Conservation (phyloP, 2,888 invertebrate genomes). For the Acronicta leporina region DNA sequence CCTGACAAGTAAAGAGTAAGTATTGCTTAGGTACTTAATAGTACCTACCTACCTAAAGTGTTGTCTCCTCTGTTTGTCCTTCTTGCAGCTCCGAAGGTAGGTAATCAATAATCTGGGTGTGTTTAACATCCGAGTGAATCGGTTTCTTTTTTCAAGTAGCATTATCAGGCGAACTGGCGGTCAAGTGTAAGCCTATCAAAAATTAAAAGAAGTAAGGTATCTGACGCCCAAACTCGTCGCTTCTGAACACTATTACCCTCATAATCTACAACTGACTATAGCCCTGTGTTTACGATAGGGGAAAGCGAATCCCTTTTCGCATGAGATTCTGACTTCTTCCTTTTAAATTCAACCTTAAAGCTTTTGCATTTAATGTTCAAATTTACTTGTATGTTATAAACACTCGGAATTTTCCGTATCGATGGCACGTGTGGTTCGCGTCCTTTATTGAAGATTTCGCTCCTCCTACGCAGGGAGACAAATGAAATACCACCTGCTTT, state of each 20-base stretch:
- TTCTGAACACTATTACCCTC: constrained; percentile 26
- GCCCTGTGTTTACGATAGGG: constrained; percentile 84
- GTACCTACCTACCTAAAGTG: too few relatives aligned
- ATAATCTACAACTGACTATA: constrained; percentile 77
- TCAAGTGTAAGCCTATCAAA: too few relatives aligned
- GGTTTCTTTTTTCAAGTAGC: too few relatives aligned
- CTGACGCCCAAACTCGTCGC: constrained; percentile 3
- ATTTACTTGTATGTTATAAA: constrained; percentile 42
- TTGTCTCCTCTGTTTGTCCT: too few relatives aligned
- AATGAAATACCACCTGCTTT: constrained; percentile 83
- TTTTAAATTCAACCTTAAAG: constrained; percentile 59
- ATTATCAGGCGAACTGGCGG: too few relatives aligned
- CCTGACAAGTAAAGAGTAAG: too few relatives aligned
- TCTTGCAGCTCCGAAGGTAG: too few relatives aligned
- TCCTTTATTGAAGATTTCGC: constrained; percentile 83
- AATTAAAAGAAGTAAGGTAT: too few relatives aligned
- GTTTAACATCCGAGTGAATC: too few relatives aligned
- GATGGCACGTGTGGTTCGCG: constrained; percentile 84
- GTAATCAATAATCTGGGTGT: too few relatives aligned
- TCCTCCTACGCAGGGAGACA: constrained; percentile 73
- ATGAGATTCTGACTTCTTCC: constrained; percentile 66
- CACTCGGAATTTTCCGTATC: constrained; percentile 79
- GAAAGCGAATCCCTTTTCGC: constrained; percentile 78
- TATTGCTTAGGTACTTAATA: too few relatives aligned
- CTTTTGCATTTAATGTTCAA: constrained; percentile 29